Evolutionary conservation across 2,888 invertebrate species (phyloP), one percentile per base, ranked within the genome.

Genomic region (Lordiphosa fenestrarum): DNA sequence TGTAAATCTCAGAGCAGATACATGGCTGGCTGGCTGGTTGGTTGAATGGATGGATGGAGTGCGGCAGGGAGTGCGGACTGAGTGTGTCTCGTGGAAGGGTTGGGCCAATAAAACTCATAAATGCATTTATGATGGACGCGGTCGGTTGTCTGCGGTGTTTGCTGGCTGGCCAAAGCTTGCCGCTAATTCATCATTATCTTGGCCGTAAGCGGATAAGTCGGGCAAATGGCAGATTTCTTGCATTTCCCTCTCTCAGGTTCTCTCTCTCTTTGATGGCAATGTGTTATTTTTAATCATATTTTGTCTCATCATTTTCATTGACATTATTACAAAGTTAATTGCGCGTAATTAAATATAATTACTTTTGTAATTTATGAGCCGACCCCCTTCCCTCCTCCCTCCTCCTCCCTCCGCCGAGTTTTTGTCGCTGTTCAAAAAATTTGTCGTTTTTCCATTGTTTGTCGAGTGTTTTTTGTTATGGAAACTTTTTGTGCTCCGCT

Each of bases 321-420:
- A 81, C 83, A 81, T 81, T 81, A 83, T 83, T 75, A 83, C 81
- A 77, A 66, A 83, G 81, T 71, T 76, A 82, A 82, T 82, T 84
- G 82, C 63, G 47, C 30, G 78, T 76, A 70, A 82, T 82, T 82
- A 82, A 81, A 73, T 73, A 69, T 81, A 83, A 83, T 80, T 82
- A 73, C 74, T 69, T 62, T 70, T 78, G 84, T 83, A 75, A 84
- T 83, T 83, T 84, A 82, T 73, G 71, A 69, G 69, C 37, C 78
- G 82, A 77, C 76, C 81, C 77, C n/a, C n/a, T n/a, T n/a, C n/a
- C n/a, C n/a, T n/a, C n/a, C n/a, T n/a, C n/a, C n/a, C n/a, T n/a
- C n/a, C n/a, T n/a, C n/a, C n/a, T n/a, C n/a, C n/a, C n/a, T n/a
- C n/a, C n/a, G n/a, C n/a, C n/a, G n/a, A n/a, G n/a, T n/a, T 54